Evolutionary conservation across 2,797 vertebrate genomes (phyloP), one percentile per base, ranked within the genome.

Genomic region (Sus cebifrons): DNA sequence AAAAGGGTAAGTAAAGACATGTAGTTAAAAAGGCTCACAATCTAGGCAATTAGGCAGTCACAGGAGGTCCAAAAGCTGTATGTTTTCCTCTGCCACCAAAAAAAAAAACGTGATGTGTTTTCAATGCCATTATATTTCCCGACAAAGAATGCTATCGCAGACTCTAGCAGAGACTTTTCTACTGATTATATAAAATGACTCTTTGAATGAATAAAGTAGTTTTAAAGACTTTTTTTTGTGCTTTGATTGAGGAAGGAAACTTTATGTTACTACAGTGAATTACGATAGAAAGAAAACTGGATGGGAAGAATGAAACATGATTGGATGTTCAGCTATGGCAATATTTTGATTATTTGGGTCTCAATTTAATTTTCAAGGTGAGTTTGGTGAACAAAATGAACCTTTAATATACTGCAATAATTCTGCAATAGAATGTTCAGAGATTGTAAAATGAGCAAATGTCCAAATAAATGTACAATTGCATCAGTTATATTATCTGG

Each of bases 151-250:
- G 9, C 4, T 78, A 54, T 29, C 5, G 14, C 10, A 52, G 36
- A 65, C 14, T 86, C 18, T 82, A 70, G 29, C 86, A 60, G 14
- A 17, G 17, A 81, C 85, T 65, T 86, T 79, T 86, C 60, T 91
- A 60, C 32, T 13, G 40, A n/a, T 86, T 83, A 16, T 54, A 60
- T 36, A 56, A 82, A 82, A 27, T 60, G 14, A 20, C 11, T 95
- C 36, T 86, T 85, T 92, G 65, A 74, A 62, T 65, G 15, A 94
- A 16, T 75, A 64, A 96, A 83, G 4, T 7, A 86, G 29, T 82
- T 91, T 93, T 83, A 88, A 60, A 90, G 17, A 71, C 5, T 7
- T 49, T 36, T 6, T 44, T 95, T 87, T 49, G n/a, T 90, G 3
- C 9, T 77, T 92, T 64, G n/a, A 93, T 0, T 49, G n/a, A 87